Conservation (phyloP, 37 sponge, comb jelly and placozoan species). For the Cliona cf. orientalis region DNA sequence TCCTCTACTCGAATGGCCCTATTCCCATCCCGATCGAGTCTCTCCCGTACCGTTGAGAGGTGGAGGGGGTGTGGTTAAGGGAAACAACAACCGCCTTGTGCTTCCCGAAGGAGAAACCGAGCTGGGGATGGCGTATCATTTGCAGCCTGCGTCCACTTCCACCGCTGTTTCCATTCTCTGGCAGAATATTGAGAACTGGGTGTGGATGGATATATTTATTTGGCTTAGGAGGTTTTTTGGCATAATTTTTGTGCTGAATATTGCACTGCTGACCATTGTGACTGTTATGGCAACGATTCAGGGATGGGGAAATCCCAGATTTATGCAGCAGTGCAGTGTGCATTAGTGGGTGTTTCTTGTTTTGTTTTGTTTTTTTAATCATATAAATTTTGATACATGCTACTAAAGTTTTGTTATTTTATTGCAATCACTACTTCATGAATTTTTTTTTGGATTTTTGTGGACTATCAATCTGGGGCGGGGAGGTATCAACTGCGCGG, state of each 20-base stretch:
- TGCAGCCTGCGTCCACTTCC: neutral
- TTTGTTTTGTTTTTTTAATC: too few species aligned
- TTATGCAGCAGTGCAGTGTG: slow-evolving; percentile 9
- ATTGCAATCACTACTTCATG: too few species aligned
- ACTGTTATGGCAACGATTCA: slow-evolving; percentile 4
- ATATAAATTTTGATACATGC: too few species aligned
- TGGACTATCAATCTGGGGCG: too few species aligned
- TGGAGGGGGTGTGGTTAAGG: neutral
- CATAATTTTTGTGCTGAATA: slow-evolving; percentile 14
- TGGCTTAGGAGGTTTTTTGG: slow-evolving; percentile 28
- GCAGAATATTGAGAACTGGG: slow-evolving; percentile 44
- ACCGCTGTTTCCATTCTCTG: slow-evolving; percentile 32
- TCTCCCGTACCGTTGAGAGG: neutral
- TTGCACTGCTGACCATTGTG: neutral
- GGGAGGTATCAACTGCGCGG: too few species aligned
- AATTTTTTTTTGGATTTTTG: too few species aligned
- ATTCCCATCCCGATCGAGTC: slow-evolving; percentile 55
- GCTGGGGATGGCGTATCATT: too few species aligned
- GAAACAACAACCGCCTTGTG: neutral
- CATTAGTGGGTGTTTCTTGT: too few species aligned
- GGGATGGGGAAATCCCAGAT: slow-evolving; percentile 19
- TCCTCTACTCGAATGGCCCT: slow-evolving; percentile 56
- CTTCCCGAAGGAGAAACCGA: neutral
- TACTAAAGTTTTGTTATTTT: too few species aligned
- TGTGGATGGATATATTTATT: slow-evolving; percentile 56